These are phyloP conservation scores for Callyntrura guangdongensis DNA, from an alignment of 2,888 invertebrate species.

Conservation along the genomic window DNA sequence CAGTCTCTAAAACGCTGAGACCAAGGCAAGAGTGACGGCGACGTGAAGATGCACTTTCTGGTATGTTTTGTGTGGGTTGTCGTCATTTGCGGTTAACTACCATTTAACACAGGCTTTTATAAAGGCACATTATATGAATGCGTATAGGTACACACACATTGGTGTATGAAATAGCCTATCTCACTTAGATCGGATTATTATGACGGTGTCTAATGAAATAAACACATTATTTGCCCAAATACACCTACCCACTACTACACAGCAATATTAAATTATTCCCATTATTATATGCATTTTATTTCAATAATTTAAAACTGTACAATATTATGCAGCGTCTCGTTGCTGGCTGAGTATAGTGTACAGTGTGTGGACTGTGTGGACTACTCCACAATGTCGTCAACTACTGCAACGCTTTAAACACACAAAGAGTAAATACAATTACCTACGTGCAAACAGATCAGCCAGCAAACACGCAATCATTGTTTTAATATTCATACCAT, in stretches of 20 bases:
- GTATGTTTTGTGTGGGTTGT: constrained; percentile 68
- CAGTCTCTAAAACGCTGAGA: not conserved
- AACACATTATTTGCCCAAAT: constrained; percentile 60
- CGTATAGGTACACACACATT: too few relatives aligned
- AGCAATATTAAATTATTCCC: constrained; percentile 31
- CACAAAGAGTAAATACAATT: constrained; percentile 24
- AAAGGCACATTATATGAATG: not conserved
- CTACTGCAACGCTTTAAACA: not conserved
- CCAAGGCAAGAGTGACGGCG: not conserved
- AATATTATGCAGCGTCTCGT: not conserved
- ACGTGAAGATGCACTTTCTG: constrained; percentile 1
- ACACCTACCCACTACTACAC: constrained; percentile 21
- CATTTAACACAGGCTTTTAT: constrained; percentile 54
- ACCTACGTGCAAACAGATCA: constrained; percentile 7
- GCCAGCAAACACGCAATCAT: constrained; percentile 9
- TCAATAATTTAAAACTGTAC: constrained; percentile 32
- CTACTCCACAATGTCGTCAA: not conserved
- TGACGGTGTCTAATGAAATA: constrained; percentile 65
- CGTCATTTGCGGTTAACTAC: constrained; percentile 63
- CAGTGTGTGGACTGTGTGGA: not conserved
- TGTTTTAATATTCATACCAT: constrained; percentile 15
- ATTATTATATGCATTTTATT: constrained; percentile 48
- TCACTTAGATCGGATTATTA: constrained; percentile 14
- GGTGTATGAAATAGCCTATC: constrained; percentile 21
- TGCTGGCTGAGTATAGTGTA: not conserved